Conservation (phyloP, 2,888 invertebrate genomes). For the Phortica magna region DNA sequence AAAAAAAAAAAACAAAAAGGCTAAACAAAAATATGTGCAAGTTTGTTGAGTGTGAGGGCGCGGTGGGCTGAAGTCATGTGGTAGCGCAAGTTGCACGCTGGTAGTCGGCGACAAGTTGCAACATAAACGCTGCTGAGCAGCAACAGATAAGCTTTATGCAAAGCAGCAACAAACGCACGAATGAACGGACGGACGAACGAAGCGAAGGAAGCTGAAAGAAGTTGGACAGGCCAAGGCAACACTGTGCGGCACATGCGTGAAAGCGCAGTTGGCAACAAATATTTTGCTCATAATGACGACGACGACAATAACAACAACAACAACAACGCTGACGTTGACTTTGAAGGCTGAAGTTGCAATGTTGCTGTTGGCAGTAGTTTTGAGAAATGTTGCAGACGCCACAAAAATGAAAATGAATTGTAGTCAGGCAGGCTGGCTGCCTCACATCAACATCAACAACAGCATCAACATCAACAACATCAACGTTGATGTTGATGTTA, state of each 20-base stretch:
- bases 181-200: background rate
- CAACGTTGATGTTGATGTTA: background rate
- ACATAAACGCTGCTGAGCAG: conserved; percentile 28
- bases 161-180: conserved; percentile 12
- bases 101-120: conserved; percentile 25
- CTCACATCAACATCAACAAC: background rate
- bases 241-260: conserved; percentile 28
- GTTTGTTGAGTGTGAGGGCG: background rate
- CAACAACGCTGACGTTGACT: conserved; percentile 42
- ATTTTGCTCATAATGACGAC: conserved; percentile 16
- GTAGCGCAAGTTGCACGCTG: background rate
- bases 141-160: conserved; percentile 18
- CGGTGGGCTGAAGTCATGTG: background rate
- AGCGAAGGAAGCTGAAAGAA: background rate
- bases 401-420: conserved; percentile 23
- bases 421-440: background rate
- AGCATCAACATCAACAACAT: background rate
- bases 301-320: background rate
- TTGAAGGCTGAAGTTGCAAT: conserved; percentile 28
- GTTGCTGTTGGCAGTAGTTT: conserved; percentile 27
- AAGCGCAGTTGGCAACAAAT: conserved; percentile 7
- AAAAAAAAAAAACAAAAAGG: background rate
- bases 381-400: conserved; percentile 36
- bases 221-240: conserved; percentile 15
- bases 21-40: background rate